Percentiles rank a stretch among this genome's conserved stretches.
phyloP scores from a whole-genome alignment of 2,113 vertebrate species.

The Tichodroma muraria region DNA sequence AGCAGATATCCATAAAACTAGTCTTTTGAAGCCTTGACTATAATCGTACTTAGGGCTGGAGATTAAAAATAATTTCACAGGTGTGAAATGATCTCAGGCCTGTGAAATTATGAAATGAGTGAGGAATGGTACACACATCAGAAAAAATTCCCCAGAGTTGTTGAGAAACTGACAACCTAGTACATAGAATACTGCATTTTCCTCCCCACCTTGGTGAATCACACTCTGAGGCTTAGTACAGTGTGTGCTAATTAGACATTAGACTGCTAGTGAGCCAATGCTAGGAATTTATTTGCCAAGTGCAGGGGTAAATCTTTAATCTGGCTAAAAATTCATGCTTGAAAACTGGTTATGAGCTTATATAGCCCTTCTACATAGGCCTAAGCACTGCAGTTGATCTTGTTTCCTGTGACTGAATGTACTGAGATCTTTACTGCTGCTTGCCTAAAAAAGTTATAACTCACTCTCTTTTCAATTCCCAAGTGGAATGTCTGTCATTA shows the following conservation, averaged over 20 bases:
- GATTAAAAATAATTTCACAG: neutral
- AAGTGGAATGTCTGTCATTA: neutral
- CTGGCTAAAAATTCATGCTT: neutral
- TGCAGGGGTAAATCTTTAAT: neutral
- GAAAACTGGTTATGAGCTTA: neutral
- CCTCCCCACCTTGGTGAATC: neutral
- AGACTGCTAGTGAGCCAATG: neutral
- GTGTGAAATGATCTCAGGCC: no score
- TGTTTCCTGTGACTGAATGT: neutral
- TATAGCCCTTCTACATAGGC: neutral
- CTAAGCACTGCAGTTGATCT: neutral
- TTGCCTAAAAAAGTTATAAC: neutral
- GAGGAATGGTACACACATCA: neutral
- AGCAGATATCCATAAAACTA: neutral
- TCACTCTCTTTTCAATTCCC: neutral
- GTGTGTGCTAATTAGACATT: neutral
- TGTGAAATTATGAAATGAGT: no score
- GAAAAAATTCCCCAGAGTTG: neutral
- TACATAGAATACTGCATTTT: neutral
- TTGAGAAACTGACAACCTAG: neutral
- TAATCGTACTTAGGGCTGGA: neutral
- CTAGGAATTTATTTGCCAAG: neutral
- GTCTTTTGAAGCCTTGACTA: neutral
- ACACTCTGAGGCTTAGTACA: neutral
- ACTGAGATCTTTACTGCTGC: neutral